A percentile compares a stretch with the other conserved stretches of the same genome.
These are phyloP conservation scores for Falcaria lacertinaria DNA, from an alignment of 2,888 invertebrate species.

Conservation along the genomic window DNA sequence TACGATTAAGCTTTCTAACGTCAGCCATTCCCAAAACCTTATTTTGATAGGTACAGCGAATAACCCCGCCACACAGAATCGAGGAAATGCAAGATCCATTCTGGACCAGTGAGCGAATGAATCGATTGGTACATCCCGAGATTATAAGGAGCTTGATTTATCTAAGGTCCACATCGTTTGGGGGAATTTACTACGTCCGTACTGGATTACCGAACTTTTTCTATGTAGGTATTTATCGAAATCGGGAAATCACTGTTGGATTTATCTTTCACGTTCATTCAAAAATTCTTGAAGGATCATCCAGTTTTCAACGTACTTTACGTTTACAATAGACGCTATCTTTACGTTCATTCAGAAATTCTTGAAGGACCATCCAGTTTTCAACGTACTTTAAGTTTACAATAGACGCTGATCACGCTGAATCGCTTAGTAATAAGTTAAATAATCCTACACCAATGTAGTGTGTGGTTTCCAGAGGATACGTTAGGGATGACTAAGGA, in stretches of 20 bases:
- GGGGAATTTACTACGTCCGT: constrained; percentile 42
- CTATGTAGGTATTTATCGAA: constrained; percentile 10
- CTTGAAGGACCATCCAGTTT: not conserved
- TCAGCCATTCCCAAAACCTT: no score
- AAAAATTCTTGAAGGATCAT: not conserved
- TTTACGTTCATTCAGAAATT: not conserved
- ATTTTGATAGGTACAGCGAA: constrained; percentile 6
- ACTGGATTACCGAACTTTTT: constrained; percentile 35
- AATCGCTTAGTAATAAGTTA: no score
- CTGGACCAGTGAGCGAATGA: constrained; percentile 31
- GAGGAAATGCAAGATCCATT: constrained; percentile 38
- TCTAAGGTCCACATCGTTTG: constrained; percentile 30
- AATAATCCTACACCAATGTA: no score
- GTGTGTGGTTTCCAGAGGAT: no score
- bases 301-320: no score
- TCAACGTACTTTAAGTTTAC: no score
- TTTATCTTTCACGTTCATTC: not conserved
- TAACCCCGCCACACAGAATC: constrained; percentile 25
- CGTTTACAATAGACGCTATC: no score
- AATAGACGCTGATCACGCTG: no score
- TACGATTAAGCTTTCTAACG: no score
- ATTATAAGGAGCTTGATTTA: constrained; percentile 48
- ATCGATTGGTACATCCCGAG: constrained; percentile 35
- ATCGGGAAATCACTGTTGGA: not conserved
- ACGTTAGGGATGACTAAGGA: no score